Evolutionary conservation across 2,888 invertebrate genomes (phyloP).

Genomic region (Crocallis elinguaria): DNA sequence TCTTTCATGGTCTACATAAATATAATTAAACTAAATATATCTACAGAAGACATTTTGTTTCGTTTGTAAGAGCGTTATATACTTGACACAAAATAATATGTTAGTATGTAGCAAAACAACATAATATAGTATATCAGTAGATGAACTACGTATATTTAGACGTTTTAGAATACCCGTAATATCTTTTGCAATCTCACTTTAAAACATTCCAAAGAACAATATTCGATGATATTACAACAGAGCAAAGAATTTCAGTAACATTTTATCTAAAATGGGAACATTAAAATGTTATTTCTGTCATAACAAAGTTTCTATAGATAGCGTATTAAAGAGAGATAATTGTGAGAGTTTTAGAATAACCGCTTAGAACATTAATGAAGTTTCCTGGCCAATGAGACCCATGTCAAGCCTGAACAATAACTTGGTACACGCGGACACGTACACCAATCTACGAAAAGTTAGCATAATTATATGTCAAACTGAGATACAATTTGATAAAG

Average conservation of each 20-base stretch:
- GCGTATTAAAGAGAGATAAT: no score
- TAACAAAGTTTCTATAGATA: neutral
- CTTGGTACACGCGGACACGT: constrained; percentile 12
- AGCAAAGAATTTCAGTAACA: neutral
- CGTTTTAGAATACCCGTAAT: neutral
- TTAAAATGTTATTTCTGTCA: constrained; percentile 3
- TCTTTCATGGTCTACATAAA: no score
- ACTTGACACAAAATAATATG: neutral
- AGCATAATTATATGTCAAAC: constrained; percentile 28
- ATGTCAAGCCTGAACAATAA: constrained; percentile 19
- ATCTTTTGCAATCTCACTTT: neutral
- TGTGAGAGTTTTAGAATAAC: neutral
- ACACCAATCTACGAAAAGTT: constrained; percentile 6
- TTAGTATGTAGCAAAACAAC: neutral
- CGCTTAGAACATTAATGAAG: neutral
- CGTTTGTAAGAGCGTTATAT: no score
- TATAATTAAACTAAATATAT: no score
- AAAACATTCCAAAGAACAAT: neutral
- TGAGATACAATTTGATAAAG: constrained; percentile 13
- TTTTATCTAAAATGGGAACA: neutral
- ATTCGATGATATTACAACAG: neutral
- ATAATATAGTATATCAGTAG: no score
- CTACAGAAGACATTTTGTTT: no score
- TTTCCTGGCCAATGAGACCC: constrained; percentile 7
- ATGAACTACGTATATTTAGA: neutral